A percentile compares a stretch with the other conserved stretches of the same genome.
Conservation (phyloP, 2,888 invertebrate genomes). For the Desoria tigrina region DNA sequence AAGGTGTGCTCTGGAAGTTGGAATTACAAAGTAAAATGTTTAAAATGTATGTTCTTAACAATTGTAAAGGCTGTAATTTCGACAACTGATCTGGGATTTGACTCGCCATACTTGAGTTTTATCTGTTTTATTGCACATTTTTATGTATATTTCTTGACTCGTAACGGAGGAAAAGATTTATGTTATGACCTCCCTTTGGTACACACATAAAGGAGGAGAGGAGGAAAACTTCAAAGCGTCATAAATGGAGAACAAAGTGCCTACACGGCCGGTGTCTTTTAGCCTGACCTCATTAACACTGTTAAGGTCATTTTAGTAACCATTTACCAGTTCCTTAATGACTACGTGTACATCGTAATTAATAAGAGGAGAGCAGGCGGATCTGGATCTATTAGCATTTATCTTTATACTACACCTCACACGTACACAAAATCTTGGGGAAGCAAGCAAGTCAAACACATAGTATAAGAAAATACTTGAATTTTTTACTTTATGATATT, state of each 20-base stretch:
- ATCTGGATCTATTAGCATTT: not conserved
- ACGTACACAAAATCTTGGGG: too few species aligned
- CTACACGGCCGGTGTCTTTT: constrained; percentile 51
- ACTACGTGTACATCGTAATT: constrained; percentile 17
- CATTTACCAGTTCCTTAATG: constrained; percentile 15
- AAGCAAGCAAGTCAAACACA: too few species aligned
- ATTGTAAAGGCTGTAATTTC: not conserved
- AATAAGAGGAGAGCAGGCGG: constrained; percentile 2
- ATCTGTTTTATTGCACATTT: not conserved
- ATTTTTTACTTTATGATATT: too few species aligned
- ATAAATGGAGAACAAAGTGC: constrained; percentile 30
- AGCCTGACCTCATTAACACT: constrained; percentile 43
- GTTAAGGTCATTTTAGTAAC: constrained; percentile 8
- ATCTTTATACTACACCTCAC: not conserved
- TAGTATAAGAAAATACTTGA: too few species aligned
- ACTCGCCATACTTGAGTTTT: not conserved
- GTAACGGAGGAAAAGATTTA: constrained; percentile 6
- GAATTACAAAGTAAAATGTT: not conserved
- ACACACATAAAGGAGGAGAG: not conserved
- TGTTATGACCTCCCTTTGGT: constrained; percentile 1
- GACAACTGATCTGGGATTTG: not conserved
- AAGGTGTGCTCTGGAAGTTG: too few species aligned
- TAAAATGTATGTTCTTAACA: not conserved
- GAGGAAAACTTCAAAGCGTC: constrained; percentile 5
- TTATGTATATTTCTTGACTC: not conserved